A percentile compares a stretch with the other conserved stretches of the same genome.
These are phyloP conservation scores for Capreolus pygargus DNA, from an alignment of 2,113 vertebrate species.

Conservation along the genomic window DNA sequence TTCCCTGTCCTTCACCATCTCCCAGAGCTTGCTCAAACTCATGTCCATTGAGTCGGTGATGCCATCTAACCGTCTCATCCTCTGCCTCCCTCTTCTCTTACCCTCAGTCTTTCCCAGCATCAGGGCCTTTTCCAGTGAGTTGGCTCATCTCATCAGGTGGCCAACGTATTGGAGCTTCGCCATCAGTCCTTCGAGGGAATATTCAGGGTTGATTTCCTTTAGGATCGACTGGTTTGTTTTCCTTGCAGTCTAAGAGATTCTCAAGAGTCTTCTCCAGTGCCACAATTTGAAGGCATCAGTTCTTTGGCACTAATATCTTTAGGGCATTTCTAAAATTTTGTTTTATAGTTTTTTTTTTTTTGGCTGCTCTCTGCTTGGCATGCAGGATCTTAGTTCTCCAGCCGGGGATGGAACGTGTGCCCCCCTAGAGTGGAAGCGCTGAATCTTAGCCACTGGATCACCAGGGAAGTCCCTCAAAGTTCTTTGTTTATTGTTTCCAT, in stretches of 20 bases:
- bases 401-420: not conserved
- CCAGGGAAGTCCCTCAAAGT: not conserved
- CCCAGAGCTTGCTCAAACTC: not conserved
- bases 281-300: not conserved
- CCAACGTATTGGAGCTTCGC: not conserved
- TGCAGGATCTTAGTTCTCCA: not conserved
- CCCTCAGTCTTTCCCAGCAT: not conserved
- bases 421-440: not conserved
- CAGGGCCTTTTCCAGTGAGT: not conserved
- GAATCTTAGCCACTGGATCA: not conserved
- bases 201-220: not conserved
- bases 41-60: not conserved
- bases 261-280: not conserved
- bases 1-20: not conserved
- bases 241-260: not conserved
- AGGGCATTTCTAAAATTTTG: not conserved
- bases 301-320: not conserved
- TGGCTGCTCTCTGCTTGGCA: not conserved
- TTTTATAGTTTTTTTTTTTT: not conserved
- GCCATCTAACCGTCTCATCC: not conserved
- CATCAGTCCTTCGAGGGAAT: not conserved
- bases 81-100: not conserved
- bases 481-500: not conserved
- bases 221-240: not conserved
- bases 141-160: not conserved